Evolutionary conservation across 1,140 invertebrate species (phyloP), one percentile per base, ranked within the genome.

Genomic region (Macrosteles quadrilineatus): DNA sequence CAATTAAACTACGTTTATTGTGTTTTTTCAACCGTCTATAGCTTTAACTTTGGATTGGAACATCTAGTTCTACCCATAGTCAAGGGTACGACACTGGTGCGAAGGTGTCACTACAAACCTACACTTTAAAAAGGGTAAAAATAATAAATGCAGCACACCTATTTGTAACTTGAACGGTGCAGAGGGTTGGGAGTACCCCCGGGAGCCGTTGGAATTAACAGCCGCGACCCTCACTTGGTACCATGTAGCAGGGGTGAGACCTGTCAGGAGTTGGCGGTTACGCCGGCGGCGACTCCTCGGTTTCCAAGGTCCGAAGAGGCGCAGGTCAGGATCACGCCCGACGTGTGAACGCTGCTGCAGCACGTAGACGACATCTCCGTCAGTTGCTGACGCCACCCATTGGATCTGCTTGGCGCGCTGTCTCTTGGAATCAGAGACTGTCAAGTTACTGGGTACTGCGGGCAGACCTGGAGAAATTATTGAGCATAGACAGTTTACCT

Each of bases 161-260:
- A 64, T 25, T 17, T 64, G 6, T 32, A 43, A 19, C 36, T 31
- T 87, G 74, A 91, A 91, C 0, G 86, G 84, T 4, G 81, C 75
- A 6, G 88, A 90, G 0, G 84, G 84, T 17, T 81, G 76, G 0
- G 90, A 91, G 75, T 87, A 92, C 3, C 90, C 90, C 66, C 85
- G 79, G 0, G 88, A 89, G 0, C 91, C 91, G 70, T 87, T 84
- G 0, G 83, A 83, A 76, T 87, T 90, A 0, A 93, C 85, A 1
- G 89, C 87, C 0, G 90, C 90, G 1, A 92, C 87, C 29, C 90
- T 83, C 75, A 91, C 90, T 75, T 90, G 86, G 77, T 92, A 93
- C 90, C 89, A 91, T 19, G 87, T 84, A 19, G 89, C 90, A 0
- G 88, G 88, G 74, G 86, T 87, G 53, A 90, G 77, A 36, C 84